Evolutionary conservation across 1,140 invertebrate genomes (phyloP), one percentile per base, ranked within the genome.

Genomic region (Meloidogyne exigua): DNA sequence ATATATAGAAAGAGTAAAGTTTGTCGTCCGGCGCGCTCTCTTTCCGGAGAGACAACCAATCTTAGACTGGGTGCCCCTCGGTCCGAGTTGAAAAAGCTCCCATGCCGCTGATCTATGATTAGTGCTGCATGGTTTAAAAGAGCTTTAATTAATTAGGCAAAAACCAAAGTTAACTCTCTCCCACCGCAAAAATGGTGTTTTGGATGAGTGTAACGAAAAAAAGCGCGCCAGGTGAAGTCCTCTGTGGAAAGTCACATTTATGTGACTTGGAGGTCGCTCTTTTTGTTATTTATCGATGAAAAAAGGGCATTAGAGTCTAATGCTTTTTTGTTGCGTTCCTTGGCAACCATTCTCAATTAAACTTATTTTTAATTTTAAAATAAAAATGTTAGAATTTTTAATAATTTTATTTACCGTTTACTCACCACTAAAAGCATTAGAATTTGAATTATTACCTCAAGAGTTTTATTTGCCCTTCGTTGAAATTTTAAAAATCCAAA

Each of bases 11-110:
- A 21, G 18, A 57, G 0, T 7, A n/a, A n/a, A 4, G 0, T 5
- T 5, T 7, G 7, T 21, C 7, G 4, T n/a, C 9, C 5, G 49
- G 49, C 49, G 49, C 49, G 49, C 49, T 57, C 49, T 57, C 49
- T 57, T 57, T 57, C 49, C 49, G 49, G 49, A 57, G 49, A 57
- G 49, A 57, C 49, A 57, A 57, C n/a, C 18, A 57, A 57, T 57
- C 49, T 57, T n/a, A n/a, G 49, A 57, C 18, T 57, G 49, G 49
- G 49, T n/a, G 10, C 49, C 49, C 49, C 18, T 49, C 44, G 44
- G 44, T n/a, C 18, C 49, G 49, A n/a, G 18, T n/a, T 10, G 36
- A 39, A 10, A 57, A 57, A 12, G 49, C 49, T 57, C 49, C 49
- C 49, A 5, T n/a, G 49, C 49, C 49, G 49, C 49, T n/a, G 49